Base-by-base conservation (phyloP, 2,113 vertebrate species). In the Myiopsitta monachus region DNA sequence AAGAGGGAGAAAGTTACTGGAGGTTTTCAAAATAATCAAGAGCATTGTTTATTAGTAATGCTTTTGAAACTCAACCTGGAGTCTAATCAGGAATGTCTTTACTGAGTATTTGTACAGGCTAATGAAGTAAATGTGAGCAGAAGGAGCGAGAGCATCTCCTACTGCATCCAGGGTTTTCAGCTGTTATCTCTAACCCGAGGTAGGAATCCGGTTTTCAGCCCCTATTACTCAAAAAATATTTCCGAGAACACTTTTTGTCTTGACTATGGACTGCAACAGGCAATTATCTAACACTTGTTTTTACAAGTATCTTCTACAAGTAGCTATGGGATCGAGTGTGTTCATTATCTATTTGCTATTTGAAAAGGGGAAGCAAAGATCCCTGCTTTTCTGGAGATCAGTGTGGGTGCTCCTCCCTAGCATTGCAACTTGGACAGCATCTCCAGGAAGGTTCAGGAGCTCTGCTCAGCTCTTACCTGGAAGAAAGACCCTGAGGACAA, bases 371-470 rank as follows among this genome's bases (percentile, higher is more conserved):
- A 82, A 70, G n/a, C 0, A 1, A 72, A 78, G 52, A 44, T 19
- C 41, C 39, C 3, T 1, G 1, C 14, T 57, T 1, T 0, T 12
- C 31, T 22, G 18, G 31, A 63, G 47, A 43, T 21, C 36, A 39
- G 47, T 7, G 36, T 2, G 3, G 36, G 36, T 14, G 31, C 49
- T 74, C 30, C 36, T 72, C 72, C 23, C 16, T 17, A 49, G 28
- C 64, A 64, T 1, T 0, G 38, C n/a, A 30, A 66, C 66, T 46
- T 46, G 36, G n/a, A 39, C 38, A 55, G 6, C 33, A 47, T 30
- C 67, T 75, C 62, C 26, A 59, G 1, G 1, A 27, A 68, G 41
- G 21, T 19, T 38, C 6, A 2, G 36, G 66, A 70, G 38, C 38
- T 81, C 33, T 43, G 11, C 43, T 54, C 3, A 1, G 23, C 36